Percentiles rank a stretch among this genome's conserved stretches.
Evolutionary conservation across 2,797 vertebrate species (phyloP).

Genomic region (Chiloscyllium punctatum): DNA sequence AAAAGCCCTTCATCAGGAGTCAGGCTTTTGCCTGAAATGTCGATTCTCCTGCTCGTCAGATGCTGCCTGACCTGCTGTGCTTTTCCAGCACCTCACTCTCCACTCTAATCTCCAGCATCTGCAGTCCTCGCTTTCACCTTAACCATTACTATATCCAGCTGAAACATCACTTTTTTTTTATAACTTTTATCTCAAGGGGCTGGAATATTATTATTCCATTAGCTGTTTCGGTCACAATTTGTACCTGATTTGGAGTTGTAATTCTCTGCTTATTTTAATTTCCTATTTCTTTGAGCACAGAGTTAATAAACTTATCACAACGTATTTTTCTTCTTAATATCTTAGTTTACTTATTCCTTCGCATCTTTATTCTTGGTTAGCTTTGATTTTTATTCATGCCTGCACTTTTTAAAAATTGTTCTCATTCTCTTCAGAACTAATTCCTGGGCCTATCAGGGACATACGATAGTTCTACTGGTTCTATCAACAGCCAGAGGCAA

Average conservation of each 20-base stretch:
- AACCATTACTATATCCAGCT: background rate
- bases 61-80: too few species aligned
- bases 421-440: background rate
- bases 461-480: background rate
- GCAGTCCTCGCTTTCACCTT: too few species aligned
- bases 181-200: too few species aligned
- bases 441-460: background rate
- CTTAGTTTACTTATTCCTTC: background rate
- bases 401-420: background rate
- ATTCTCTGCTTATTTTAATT: background rate
- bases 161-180: background rate
- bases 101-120: too few species aligned
- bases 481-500: background rate
- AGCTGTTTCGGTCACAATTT: background rate
- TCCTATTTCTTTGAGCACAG: background rate
- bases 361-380: background rate
- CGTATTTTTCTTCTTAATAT: background rate
- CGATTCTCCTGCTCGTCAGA: too few species aligned
- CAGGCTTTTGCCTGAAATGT: too few species aligned
- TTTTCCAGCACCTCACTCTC: too few species aligned
- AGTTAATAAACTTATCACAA: background rate
- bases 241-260: background rate
- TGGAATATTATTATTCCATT: background rate
- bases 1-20: too few species aligned
- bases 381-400: background rate